Conservation (phyloP, 2,888 invertebrate genomes). For the Thereva nobilitata region DNA sequence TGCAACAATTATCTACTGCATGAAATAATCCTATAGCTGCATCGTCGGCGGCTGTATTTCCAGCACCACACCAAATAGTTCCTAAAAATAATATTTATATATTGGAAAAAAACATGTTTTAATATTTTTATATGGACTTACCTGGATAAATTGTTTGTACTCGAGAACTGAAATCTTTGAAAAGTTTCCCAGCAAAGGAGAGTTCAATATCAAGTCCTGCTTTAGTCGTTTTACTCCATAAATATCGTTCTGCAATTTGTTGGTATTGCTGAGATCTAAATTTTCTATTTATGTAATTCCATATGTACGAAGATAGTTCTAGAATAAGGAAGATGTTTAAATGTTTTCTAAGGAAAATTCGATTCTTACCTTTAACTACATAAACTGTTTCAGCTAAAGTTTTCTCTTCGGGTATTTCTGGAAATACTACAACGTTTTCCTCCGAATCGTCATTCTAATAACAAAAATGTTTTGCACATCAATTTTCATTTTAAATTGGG, state of each 20-base stretch:
- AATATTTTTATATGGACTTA: conserved; percentile 10
- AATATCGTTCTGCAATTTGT: neutral
- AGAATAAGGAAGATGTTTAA: too few species aligned
- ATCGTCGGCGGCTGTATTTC: conserved; percentile 63
- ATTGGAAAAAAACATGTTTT: neutral
- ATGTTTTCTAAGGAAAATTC: too few species aligned
- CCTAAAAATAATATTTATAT: conserved; percentile 57
- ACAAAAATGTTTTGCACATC: too few species aligned
- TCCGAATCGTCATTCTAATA: too few species aligned
- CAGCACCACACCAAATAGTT: conserved; percentile 76
- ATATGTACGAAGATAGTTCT: too few species aligned
- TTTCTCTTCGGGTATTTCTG: too few species aligned
- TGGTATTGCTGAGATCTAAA: too few species aligned
- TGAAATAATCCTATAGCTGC: conserved; percentile 68
- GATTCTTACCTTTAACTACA: too few species aligned
- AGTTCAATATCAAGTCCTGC: conserved; percentile 41
- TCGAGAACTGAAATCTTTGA: conserved; percentile 4
- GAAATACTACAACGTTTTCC: too few species aligned
- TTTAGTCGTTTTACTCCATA: conserved; percentile 35
- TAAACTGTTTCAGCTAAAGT: too few species aligned
- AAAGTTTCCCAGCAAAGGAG: conserved; percentile 7
- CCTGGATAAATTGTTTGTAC: conserved; percentile 35
- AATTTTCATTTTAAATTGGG: too few species aligned
- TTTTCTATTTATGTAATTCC: too few species aligned
- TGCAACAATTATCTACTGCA: conserved; percentile 70